A percentile compares a stretch with the other conserved stretches of the same genome.
These are phyloP conservation scores for Drosophila nigromelanica DNA, from an alignment of 1,140 invertebrate species.

Conservation along the genomic window DNA sequence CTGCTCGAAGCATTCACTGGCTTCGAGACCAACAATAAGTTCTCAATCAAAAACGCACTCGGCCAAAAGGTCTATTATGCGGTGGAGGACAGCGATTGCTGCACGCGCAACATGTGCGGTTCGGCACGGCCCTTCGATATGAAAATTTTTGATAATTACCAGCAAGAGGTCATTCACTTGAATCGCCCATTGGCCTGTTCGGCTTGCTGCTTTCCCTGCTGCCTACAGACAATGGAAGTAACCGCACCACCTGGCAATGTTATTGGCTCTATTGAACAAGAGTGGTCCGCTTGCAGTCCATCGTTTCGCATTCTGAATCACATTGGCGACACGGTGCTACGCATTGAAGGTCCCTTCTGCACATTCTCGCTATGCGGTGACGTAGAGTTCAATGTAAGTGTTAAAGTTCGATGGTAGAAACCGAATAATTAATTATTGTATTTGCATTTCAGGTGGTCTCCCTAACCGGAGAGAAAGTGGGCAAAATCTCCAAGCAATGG, in stretches of 20 bases:
- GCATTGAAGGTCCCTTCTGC: conserved; percentile 93
- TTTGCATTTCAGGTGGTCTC: conserved; percentile 85
- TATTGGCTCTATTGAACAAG: conserved; percentile 92
- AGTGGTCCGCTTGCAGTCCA: conserved; percentile 92
- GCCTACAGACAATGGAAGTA: conserved; percentile 92
- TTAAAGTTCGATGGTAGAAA: neutral
- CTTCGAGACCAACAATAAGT: conserved; percentile 97
- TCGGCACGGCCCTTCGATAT: conserved; percentile 92
- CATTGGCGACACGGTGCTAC: conserved; percentile 90
- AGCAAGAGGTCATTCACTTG: conserved; percentile 90
- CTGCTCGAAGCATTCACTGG: conserved; percentile 92
- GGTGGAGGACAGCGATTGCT: conserved; percentile 92
- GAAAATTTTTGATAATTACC: conserved; percentile 91
- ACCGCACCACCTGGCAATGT: conserved; percentile 89
- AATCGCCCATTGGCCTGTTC: conserved; percentile 90
- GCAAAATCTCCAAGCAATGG: conserved; percentile 92
- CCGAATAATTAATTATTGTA: neutral
- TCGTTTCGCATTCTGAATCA: conserved; percentile 92
- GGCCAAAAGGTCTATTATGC: conserved; percentile 94
- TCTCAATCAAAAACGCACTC: conserved; percentile 90
- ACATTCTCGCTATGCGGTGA: conserved; percentile 92
- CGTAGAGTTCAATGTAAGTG: conserved; percentile 88
- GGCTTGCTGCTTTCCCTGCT: conserved; percentile 93
- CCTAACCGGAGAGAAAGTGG: conserved; percentile 87
- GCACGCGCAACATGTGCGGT: conserved; percentile 91